Percentiles rank a stretch among this genome's conserved stretches.
Evolutionary conservation across 2,888 invertebrate species (phyloP).

Genomic region (Pteria penguin): DNA sequence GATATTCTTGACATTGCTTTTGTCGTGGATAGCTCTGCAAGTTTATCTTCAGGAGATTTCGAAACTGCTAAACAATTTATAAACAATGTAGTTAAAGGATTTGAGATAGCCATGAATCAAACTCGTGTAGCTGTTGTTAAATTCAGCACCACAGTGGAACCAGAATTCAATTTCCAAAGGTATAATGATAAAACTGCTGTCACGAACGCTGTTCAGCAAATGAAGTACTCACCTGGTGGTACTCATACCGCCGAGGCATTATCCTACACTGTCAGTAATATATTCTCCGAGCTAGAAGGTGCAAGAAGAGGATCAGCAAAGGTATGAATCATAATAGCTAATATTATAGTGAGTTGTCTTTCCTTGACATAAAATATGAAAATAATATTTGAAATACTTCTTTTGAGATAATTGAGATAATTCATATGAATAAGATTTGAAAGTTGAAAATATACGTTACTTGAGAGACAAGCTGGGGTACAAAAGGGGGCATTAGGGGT

Average conservation of each 20-base stretch:
- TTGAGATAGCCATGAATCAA: conserved; percentile 74
- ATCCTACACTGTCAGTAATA: conserved; percentile 45
- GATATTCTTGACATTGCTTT: conserved; percentile 78
- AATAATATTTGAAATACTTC: too few relatives aligned
- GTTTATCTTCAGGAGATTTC: conserved; percentile 75
- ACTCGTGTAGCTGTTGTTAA: conserved; percentile 78
- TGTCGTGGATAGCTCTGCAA: conserved; percentile 79
- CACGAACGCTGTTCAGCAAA: conserved; percentile 41
- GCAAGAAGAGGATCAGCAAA: conserved; percentile 52
- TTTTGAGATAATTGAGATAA: background rate
- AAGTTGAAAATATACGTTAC: too few relatives aligned
- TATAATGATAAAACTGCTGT: conserved; percentile 45
- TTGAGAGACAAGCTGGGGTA: too few relatives aligned
- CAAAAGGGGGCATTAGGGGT: too few relatives aligned
- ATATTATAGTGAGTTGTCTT: too few relatives aligned
- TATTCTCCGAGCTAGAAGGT: conserved; percentile 49
- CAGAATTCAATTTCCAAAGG: conserved; percentile 69
- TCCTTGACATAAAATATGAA: background rate
- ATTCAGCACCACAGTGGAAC: conserved; percentile 75
- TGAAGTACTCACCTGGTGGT: conserved; percentile 51
- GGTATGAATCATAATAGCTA: conserved; percentile 27
- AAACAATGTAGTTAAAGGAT: conserved; percentile 70
- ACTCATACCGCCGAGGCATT: conserved; percentile 60
- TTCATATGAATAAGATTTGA: too few relatives aligned
- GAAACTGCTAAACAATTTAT: conserved; percentile 73